Conservation (phyloP, 1,140 invertebrate genomes). For the Pectinophora gossypiella region DNA sequence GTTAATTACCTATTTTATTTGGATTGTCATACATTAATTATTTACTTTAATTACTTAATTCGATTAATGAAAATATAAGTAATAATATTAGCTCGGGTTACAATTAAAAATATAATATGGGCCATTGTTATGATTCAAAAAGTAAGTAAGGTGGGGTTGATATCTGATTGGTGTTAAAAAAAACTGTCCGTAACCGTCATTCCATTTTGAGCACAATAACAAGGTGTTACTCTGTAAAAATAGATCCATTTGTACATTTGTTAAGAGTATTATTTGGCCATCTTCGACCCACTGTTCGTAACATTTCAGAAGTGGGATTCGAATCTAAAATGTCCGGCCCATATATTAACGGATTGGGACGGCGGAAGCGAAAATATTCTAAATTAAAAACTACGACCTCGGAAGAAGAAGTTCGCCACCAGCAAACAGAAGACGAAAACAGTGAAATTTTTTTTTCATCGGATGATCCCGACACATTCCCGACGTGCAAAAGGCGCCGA, state of each 20-base stretch:
- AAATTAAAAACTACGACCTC: not conserved
- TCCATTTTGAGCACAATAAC: too few species aligned
- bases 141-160: too few species aligned
- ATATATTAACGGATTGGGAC: constrained; percentile 5
- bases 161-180: too few species aligned
- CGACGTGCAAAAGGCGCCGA: constrained; percentile 3
- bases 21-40: too few species aligned
- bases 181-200: too few species aligned
- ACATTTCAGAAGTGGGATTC: constrained; percentile 9
- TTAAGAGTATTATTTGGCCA: not conserved
- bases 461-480: not conserved
- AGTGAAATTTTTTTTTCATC: constrained; percentile 8
- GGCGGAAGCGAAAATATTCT: not conserved
- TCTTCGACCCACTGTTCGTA: not conserved
- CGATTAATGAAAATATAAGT: too few species aligned
- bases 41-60: too few species aligned
- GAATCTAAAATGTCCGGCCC: constrained; percentile 1
- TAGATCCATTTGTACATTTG: not conserved
- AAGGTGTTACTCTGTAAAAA: too few species aligned
- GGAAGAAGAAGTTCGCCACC: not conserved
- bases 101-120: too few species aligned
- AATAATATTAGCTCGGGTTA: too few species aligned
- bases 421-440: not conserved
- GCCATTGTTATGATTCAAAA: too few species aligned
- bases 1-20: too few species aligned